phyloP scores from a whole-genome alignment of 2,888 invertebrate genomes.

The Lithophane leautieri region DNA sequence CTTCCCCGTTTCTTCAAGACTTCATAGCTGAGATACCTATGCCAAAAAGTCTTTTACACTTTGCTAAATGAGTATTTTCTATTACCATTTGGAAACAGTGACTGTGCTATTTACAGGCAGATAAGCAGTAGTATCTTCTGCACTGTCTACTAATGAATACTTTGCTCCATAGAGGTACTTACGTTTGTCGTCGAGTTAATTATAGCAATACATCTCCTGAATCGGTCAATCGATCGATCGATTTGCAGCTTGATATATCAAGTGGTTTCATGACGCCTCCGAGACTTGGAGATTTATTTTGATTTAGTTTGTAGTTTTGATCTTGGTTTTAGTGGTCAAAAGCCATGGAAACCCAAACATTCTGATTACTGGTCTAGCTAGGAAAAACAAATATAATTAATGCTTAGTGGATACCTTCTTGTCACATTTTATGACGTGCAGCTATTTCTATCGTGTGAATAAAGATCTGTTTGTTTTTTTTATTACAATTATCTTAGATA shows the following conservation, averaged over 20 bases:
- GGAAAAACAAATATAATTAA: not conserved
- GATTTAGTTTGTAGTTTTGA: too few relatives aligned
- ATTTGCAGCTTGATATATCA: constrained; percentile 7
- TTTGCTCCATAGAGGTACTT: not conserved
- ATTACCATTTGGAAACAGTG: too few relatives aligned
- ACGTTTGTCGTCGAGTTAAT: constrained; percentile 10
- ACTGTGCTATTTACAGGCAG: not conserved
- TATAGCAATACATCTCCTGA: constrained; percentile 6
- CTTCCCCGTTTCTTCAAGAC: not conserved
- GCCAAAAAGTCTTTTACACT: not conserved
- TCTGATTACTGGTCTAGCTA: not conserved
- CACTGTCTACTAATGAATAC: constrained; percentile 4
- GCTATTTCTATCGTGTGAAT: too few relatives aligned
- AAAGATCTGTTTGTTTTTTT: too few relatives aligned
- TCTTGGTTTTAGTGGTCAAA: not conserved
- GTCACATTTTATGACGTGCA: too few relatives aligned
- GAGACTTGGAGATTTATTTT: not conserved
- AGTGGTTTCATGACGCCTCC: not conserved
- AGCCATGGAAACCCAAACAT: not conserved
- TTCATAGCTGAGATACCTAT: not conserved
- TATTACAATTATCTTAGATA: too few relatives aligned
- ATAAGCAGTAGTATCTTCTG: constrained; percentile 17
- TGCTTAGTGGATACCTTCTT: too few relatives aligned
- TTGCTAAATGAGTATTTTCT: not conserved
- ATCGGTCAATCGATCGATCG: constrained; percentile 15